phyloP scores from a whole-genome alignment of 2,888 invertebrate species.

The Drosophila mayaguana region DNA sequence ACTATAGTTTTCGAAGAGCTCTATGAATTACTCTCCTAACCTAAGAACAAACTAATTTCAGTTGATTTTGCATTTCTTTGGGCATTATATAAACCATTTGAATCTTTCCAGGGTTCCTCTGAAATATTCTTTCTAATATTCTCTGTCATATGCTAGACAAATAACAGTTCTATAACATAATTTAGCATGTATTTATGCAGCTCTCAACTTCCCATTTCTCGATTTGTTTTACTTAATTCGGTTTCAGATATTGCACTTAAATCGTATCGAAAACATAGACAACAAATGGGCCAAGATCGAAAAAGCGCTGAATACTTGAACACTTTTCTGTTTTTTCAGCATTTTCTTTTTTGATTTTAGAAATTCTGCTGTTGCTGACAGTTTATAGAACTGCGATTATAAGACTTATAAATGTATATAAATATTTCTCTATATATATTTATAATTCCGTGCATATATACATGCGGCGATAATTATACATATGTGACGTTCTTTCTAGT shows the following conservation, averaged over 20 bases:
- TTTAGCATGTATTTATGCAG: not conserved
- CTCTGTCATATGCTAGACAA: not conserved
- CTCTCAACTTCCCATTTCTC: not conserved
- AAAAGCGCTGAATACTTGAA: constrained; percentile 17
- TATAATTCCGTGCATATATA: not conserved
- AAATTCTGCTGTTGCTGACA: constrained; percentile 41
- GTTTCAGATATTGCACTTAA: not conserved
- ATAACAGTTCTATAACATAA: not conserved
- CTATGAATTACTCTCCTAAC: not conserved
- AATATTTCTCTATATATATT: not conserved
- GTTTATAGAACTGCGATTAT: constrained; percentile 2
- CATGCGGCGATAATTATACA: not conserved
- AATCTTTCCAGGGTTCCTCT: not conserved
- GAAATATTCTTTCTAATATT: not conserved
- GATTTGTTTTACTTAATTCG: not conserved
- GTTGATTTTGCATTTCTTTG: too few species aligned
- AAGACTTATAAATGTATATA: not conserved
- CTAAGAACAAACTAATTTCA: too few species aligned
- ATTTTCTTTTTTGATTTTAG: constrained; percentile 37
- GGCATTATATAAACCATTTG: not conserved
- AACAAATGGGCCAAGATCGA: constrained; percentile 49
- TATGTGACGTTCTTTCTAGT: not conserved
- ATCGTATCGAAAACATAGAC: constrained; percentile 30
- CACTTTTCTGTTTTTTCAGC: constrained; percentile 38
- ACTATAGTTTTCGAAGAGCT: not conserved